Base-by-base conservation (phyloP, 2,888 invertebrate genomes). In the Lasioglossum vierecki region DNA sequence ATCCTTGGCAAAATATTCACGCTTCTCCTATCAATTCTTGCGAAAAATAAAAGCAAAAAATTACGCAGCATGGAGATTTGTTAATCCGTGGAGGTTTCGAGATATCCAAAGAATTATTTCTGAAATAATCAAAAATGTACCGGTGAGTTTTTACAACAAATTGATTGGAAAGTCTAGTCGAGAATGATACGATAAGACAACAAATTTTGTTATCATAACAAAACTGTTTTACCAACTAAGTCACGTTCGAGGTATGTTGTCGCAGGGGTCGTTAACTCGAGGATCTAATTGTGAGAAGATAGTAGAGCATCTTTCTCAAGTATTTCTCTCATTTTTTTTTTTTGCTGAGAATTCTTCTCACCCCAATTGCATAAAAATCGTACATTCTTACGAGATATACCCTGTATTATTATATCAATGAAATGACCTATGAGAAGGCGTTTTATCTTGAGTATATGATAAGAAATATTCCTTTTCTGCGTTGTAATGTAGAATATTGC, bases 401-500 rank as follows among this genome's bases (percentile, higher is more conserved):
- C 41, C 60, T 60, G 60, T 75, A 75, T 26, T 9, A 35, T 30
- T 22, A 49, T 35, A 26, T 72, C 30, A 49, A 9, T 22, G 30
- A 35, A 72, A 30, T 26, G 18, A 41, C 26, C 18, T n/a, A 57
- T 57, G 41, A 6, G 26, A 35, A 35, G 5, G 30, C 44, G 26
- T 30, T 60, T 75, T 75, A 44, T 76, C 60, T 76, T 18, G 30
- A 76, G n/a, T 44, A 30, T 46, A 76, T 35, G 63, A 44, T 44
- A 44, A 60, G 1, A 41, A 60, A 60, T 26, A 11, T 35, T 35
- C 5, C 22, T 70, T 44, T 39, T n/a, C 13, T 30, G 26, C 26
- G 15, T 26, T 15, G 15, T 26, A 13, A 46, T 30, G 30, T 71
- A 71, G 39, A 41, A 75, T 75, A 60, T 75, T 13, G 15, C 44